Evolutionary conservation across 2,797 vertebrate species (phyloP), one percentile per base, ranked within the genome.

Genomic region (Coregonus suidteri): DNA sequence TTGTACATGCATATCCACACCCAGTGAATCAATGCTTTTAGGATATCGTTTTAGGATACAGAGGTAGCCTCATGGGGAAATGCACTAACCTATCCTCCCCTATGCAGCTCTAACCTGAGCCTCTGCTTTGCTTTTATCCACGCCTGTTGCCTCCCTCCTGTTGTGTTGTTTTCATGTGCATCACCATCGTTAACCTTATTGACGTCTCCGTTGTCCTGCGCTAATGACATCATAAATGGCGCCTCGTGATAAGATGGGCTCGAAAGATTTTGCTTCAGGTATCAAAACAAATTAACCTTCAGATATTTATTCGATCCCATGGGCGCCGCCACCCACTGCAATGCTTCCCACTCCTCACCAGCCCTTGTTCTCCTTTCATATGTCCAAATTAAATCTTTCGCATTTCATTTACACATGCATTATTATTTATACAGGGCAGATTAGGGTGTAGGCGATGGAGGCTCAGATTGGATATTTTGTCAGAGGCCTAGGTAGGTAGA

Each of bases 261-360:
- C 77, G 75, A 76, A 85, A 86, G 87, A 90, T 88, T 87, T 84
- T 82, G 84, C 87, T 79, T 71, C 77, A 84, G 83, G 83, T 87
- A 88, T 91, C 86, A 91, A 91, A 91, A 91, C 87, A 91, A 91
- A 91, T 91, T 88, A 89, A 89, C 86, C 88, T 86, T 90, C 88
- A 89, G 86, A 90, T 89, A 88, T 88, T 80, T 87, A 78, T 86
- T 88, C 79, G 80, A 87, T 88, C 85, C 74, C 73, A 54, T 62
- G 79, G 71, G 35, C 78, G 54, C 73, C 83, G 71, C n/a, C 59
- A 64, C 20, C 59, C 25, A 25, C 59, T 64, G 59, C 73, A 68
- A 71, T 80, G 73, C 65, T 53, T 74, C 78, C 75, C 47, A 75
- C 71, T 18, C 66, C 71, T 35, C 4, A 41, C 74, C 13, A 34